Evolutionary conservation across 2,888 invertebrate genomes (phyloP).

Genomic region (Philaethria dido): DNA sequence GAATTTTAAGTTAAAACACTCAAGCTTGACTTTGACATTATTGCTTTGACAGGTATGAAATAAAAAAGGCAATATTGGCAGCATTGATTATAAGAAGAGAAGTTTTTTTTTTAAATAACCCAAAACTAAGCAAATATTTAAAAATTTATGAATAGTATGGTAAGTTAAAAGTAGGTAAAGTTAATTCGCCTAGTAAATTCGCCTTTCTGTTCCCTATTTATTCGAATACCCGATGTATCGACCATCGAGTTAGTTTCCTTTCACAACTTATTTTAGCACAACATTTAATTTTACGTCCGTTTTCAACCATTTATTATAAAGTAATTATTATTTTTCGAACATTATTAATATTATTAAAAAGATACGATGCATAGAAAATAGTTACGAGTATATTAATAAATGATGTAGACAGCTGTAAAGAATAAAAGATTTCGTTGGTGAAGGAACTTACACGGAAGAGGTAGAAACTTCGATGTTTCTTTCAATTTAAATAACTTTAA

Average conservation of each 20-base stretch:
- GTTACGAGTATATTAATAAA: constrained; percentile 5
- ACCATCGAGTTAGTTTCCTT: constrained; percentile 21
- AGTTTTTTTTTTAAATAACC: neutral
- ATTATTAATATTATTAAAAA: constrained; percentile 11
- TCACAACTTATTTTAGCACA: constrained; percentile 27
- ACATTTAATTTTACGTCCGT: constrained; percentile 23
- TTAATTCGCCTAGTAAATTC: constrained; percentile 52
- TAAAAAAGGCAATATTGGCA: constrained; percentile 26
- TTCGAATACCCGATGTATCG: constrained; percentile 30
- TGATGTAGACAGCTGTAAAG: constrained; percentile 21
- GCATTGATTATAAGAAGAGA: constrained; percentile 1
- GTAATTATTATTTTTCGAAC: constrained; percentile 17
- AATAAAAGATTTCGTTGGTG: constrained; percentile 43
- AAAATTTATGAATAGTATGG: constrained; percentile 22
- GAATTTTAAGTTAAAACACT: neutral
- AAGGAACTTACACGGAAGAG: constrained; percentile 50
- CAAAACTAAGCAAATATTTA: neutral
- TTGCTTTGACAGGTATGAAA: constrained; percentile 23
- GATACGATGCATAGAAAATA: constrained; percentile 18
- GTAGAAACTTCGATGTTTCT: constrained; percentile 52
- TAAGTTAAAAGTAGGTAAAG: constrained; percentile 41
- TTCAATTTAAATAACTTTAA: neutral
- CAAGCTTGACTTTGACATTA: constrained; percentile 12
- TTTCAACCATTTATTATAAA: constrained; percentile 21
- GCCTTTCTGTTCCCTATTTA: constrained; percentile 49